Base-by-base conservation (phyloP, 2,797 vertebrate species). In the Echiichthys vipera region DNA sequence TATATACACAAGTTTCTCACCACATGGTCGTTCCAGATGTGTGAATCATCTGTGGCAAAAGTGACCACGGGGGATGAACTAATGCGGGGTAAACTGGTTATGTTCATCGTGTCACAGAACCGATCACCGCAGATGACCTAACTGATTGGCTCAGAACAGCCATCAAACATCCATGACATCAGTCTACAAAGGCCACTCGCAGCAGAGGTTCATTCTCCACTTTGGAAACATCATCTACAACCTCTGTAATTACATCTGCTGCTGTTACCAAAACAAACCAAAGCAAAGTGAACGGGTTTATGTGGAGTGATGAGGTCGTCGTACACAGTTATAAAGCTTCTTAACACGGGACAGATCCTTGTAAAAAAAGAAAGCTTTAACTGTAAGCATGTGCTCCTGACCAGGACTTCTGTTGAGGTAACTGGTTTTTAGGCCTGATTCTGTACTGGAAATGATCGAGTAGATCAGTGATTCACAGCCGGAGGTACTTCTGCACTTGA, bases 31-130 rank as follows among this genome's bases (percentile, higher is more conserved):
- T 85, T 86, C 75, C 88, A 86, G 39, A 80, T 66, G 67, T 80
- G 85, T 92, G 91, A 93, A 88, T 92, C 90, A 92, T 86, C 80
- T 8, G 49, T 59, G 75, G 34, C 69, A 68, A 70, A 68, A 43
- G 59, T 73, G 83, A 66, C 73, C 51, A 9, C 71, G 47, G 54
- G n/a, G 0, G 46, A 46, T 71, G 59, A 45, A n/a, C 43, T 36
- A 12, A 68, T 30, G 36, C 63, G 6, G n/a, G 25, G 12, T 34
- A 5, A 47, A 67, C n/a, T 6, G 50, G 56, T 59, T 11, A 1
- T 25, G 55, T 79, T 54, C 2, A 59, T 65, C 24, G 5, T 32
- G 24, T 74, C 71, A 32, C 54, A 37, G 5, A 51, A 34, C 22
- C 17, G 49, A 58, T 40, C 4, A 27, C n/a, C 57, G 5, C 70